phyloP scores from a whole-genome alignment of 2,113 vertebrate species.

The Ovis canadensis region DNA sequence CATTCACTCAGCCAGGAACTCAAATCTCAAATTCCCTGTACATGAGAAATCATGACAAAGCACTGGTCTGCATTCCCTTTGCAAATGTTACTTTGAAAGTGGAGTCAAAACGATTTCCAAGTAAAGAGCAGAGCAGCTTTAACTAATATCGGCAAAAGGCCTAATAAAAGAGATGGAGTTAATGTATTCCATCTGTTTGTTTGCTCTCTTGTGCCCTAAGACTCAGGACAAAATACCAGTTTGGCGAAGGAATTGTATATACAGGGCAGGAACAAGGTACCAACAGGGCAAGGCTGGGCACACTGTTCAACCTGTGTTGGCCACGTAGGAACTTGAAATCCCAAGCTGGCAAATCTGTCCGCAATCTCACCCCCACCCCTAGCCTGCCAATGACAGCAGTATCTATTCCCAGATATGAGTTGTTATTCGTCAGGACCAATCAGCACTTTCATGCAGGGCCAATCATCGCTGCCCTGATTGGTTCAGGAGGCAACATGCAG shows the following conservation, averaged over 20 bases:
- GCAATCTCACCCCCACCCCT: background rate
- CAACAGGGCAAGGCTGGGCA: background rate
- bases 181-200: slow-evolving; percentile 36
- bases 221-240: background rate
- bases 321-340: background rate
- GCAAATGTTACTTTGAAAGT: slow-evolving; percentile 42
- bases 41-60: slow-evolving; percentile 40
- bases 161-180: background rate
- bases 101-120: slow-evolving; percentile 35
- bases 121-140: slow-evolving; percentile 50
- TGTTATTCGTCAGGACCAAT: background rate
- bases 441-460: background rate
- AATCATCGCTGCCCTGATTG: background rate
- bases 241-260: background rate
- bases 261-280: background rate
- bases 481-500: slow-evolving; percentile 5
- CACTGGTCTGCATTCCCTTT: slow-evolving; percentile 18
- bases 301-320: background rate
- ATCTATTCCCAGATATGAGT: background rate
- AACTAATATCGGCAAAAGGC: slow-evolving; percentile 47
- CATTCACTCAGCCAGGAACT: background rate
- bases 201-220: background rate
- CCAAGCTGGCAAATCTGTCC: background rate
- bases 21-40: slow-evolving; percentile 5
- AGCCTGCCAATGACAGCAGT: background rate